phyloP scores from a whole-genome alignment of 2,113 vertebrate species.

The Onychorhynchus coronatus region DNA sequence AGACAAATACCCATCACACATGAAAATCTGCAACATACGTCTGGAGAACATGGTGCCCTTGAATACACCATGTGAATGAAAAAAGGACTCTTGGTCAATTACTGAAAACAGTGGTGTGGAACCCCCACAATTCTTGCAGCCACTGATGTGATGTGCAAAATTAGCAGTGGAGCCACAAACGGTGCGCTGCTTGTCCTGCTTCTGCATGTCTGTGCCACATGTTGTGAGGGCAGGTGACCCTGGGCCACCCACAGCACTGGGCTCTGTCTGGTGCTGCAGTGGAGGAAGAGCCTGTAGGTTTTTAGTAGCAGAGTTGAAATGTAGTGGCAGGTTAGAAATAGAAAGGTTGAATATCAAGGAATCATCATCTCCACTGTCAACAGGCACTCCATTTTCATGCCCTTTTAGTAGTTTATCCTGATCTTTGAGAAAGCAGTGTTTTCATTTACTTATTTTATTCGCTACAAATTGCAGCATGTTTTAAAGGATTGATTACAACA shows the following conservation, averaged over 20 bases:
- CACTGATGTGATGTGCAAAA: not conserved
- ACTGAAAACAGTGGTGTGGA: not conserved
- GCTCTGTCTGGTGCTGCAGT: not conserved
- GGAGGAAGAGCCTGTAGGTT: not conserved
- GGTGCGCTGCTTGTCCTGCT: too few species aligned
- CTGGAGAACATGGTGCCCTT: not conserved
- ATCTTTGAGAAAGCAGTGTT: not conserved
- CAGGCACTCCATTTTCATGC: not conserved
- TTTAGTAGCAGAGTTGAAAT: not conserved
- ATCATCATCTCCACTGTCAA: not conserved
- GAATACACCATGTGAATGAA: accelerated
- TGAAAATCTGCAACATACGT: not conserved
- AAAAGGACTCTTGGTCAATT: not conserved
- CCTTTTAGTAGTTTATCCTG: not conserved
- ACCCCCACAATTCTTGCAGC: not conserved
- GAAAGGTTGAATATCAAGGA: not conserved
- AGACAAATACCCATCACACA: not conserved
- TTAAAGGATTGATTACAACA: not conserved
- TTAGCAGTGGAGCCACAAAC: not conserved
- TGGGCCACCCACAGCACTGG: not conserved
- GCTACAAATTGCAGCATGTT: not conserved
- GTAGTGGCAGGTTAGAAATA: not conserved
- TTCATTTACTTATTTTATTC: not conserved
- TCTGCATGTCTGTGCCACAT: accelerated
- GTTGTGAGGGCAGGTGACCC: not conserved